These are phyloP conservation scores for Ptychadena robeensis DNA, from an alignment of 2,797 vertebrate species.

Conservation along the genomic window DNA sequence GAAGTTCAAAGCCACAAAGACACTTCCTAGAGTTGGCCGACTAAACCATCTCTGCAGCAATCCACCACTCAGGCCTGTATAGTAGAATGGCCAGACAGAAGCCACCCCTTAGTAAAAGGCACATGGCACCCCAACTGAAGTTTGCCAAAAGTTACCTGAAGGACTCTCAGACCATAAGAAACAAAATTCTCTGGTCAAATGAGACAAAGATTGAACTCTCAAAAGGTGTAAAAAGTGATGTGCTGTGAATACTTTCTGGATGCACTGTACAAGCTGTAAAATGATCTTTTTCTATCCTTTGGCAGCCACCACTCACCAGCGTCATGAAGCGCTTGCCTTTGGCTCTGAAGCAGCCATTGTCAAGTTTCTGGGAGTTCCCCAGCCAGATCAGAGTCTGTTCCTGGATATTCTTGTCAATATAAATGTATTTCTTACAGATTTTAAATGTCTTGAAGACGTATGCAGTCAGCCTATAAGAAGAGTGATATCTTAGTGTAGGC, in stretches of 20 bases:
- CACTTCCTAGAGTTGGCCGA: no score
- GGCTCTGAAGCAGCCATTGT: constrained; percentile 23
- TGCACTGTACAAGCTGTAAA: background rate
- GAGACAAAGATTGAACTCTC: background rate
- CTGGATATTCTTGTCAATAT: constrained; percentile 22
- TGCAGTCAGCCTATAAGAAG: constrained; percentile 18
- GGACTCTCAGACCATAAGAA: no score
- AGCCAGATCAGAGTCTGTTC: constrained; percentile 26
- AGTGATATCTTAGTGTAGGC: no score
- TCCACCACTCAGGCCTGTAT: no score
- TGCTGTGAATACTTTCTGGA: no score
- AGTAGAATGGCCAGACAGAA: no score
- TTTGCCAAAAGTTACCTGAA: background rate
- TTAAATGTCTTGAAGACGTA: constrained; percentile 27
- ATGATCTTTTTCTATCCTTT: background rate
- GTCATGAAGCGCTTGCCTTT: background rate
- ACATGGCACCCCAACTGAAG: background rate
- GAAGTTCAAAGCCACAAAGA: no score
- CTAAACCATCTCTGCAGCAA: no score
- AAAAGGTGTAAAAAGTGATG: background rate
- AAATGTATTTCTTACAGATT: constrained; percentile 24
- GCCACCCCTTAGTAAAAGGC: no score
- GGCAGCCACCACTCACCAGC: background rate
- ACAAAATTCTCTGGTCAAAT: no score
- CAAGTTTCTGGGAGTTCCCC: constrained; percentile 4